These are phyloP conservation scores for Vimba vimba DNA, from an alignment of 2,113 vertebrate genomes.

Conservation along the genomic window DNA sequence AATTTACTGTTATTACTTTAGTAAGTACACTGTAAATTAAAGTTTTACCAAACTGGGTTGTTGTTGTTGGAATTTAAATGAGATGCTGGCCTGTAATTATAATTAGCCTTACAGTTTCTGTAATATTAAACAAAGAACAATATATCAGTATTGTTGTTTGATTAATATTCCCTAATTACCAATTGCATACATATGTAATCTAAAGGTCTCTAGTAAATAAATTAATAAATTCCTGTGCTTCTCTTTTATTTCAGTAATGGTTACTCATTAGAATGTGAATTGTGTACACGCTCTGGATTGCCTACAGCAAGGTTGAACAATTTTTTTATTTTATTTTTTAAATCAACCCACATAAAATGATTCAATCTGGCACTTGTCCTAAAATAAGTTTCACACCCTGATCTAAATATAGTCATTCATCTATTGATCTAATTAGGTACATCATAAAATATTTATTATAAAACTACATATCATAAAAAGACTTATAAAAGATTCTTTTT, in stretches of 20 bases:
- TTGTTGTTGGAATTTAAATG: background rate
- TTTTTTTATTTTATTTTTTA: background rate
- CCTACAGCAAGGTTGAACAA: background rate
- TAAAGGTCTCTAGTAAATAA: background rate
- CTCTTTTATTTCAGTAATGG: background rate
- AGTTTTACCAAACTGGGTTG: background rate
- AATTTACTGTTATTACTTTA: too few species aligned
- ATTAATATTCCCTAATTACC: background rate
- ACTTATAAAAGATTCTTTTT: background rate
- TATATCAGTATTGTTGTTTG: background rate
- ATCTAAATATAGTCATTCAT: constrained; percentile 5
- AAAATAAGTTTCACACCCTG: background rate
- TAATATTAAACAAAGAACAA: background rate
- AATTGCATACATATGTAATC: background rate
- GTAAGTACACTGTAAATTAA: too few species aligned
- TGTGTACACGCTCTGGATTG: background rate
- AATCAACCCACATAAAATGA: background rate
- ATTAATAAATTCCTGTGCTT: background rate
- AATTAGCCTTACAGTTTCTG: background rate
- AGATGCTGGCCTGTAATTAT: background rate
- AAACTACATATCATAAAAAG: background rate
- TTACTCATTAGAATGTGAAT: background rate
- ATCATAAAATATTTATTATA: background rate
- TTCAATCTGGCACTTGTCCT: constrained; percentile 1
- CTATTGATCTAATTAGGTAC: constrained; percentile 6